Evolutionary conservation across 2,113 vertebrate species (phyloP).

Genomic region (Xenotilapia longispinis): DNA sequence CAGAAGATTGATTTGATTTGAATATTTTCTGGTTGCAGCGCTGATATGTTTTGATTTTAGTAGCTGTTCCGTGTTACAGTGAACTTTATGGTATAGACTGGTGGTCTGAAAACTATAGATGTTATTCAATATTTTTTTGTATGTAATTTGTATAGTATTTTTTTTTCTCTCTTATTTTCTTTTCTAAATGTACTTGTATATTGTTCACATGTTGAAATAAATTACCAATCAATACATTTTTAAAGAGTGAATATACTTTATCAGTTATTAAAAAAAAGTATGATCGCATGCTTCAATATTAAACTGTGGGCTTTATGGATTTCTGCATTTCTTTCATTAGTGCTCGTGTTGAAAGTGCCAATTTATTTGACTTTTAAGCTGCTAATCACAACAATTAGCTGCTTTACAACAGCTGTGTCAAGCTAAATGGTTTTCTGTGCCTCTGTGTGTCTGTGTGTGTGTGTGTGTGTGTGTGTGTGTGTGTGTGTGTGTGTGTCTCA

Average conservation of each 20-base stretch:
- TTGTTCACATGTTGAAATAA: too few relatives aligned
- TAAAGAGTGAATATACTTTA: background rate
- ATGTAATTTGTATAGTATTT: too few relatives aligned
- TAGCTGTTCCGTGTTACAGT: background rate
- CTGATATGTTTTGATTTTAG: background rate
- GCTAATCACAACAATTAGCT: constrained; percentile 37
- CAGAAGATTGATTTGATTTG: background rate
- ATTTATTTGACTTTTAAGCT: constrained; percentile 5
- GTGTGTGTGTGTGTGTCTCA: background rate
- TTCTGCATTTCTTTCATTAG: background rate
- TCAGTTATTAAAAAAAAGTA: background rate
- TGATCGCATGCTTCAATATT: background rate
- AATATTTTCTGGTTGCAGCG: background rate
- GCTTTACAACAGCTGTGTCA: background rate
- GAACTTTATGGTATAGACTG: background rate
- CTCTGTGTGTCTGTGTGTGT: background rate
- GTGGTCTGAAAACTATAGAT: background rate
- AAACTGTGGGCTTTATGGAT: background rate
- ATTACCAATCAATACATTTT: background rate
- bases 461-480: background rate
- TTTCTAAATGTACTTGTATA: too few relatives aligned
- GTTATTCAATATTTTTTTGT: background rate
- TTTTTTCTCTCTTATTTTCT: too few relatives aligned
- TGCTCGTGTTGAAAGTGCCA: background rate
- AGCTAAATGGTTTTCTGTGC: background rate